A percentile compares a stretch with the other conserved stretches of the same genome.
Evolutionary conservation across 2,797 vertebrate species (phyloP).

Genomic region (Vultur gryphus): DNA sequence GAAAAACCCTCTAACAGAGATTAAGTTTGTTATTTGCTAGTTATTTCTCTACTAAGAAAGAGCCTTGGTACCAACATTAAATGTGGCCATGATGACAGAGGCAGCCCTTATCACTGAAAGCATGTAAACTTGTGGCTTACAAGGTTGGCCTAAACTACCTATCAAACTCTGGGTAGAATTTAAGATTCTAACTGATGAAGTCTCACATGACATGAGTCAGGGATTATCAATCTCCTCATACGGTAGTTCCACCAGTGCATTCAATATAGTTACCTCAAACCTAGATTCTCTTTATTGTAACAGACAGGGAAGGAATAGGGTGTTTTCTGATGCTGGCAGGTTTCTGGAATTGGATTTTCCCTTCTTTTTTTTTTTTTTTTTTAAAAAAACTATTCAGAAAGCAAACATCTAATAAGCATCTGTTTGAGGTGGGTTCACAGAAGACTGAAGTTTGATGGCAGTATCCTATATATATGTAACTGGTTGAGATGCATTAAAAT

Average conservation of each 20-base stretch:
- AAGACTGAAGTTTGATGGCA: not conserved
- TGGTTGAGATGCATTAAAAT: not conserved
- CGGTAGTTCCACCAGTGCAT: not conserved
- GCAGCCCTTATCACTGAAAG: not conserved
- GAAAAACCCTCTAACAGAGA: not conserved
- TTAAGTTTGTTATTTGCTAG: not conserved
- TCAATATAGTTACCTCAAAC: not conserved
- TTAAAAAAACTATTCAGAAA: not conserved
- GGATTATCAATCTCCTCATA: not conserved
- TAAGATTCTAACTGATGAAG: not conserved
- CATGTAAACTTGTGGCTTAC: not conserved
- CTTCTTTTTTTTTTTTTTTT: not conserved
- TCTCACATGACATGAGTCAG: fast-evolving
- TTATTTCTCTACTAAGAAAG: not conserved
- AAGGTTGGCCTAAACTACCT: not conserved
- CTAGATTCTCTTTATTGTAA: not conserved
- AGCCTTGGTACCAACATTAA: not conserved
- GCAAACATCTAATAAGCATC: not conserved
- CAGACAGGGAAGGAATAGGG: not conserved
- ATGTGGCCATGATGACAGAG: not conserved
- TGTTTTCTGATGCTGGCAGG: not conserved
- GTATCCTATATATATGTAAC: not conserved
- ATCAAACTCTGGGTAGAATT: not conserved
- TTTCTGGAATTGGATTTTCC: not conserved
- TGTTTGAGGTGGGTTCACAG: not conserved